Percentiles rank a stretch among this genome's conserved stretches.
These are phyloP conservation scores for Tautogolabrus adspersus DNA, from an alignment of 2,113 vertebrate genomes.

Conservation along the genomic window DNA sequence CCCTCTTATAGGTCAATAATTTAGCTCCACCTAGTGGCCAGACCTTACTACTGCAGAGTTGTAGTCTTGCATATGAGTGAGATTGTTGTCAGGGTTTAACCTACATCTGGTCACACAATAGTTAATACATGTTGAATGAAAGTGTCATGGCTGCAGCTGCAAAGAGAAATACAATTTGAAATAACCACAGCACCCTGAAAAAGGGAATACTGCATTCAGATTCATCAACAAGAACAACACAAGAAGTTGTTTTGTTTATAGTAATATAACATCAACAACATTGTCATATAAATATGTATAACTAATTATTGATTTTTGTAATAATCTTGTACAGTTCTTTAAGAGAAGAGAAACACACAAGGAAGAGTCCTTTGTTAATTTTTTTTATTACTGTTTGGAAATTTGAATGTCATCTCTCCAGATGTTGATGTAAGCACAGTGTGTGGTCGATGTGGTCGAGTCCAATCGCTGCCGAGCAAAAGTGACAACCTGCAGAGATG, in stretches of 20 bases:
- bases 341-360: slow-evolving; percentile 54
- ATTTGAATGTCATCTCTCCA: slow-evolving; percentile 74
- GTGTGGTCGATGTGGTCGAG: slow-evolving; percentile 41
- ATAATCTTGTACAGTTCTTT: slow-evolving; percentile 84
- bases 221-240: slow-evolving; percentile 5
- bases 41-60: slow-evolving; percentile 34
- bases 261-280: slow-evolving; percentile 76
- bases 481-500: slow-evolving; percentile 27
- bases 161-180: slow-evolving; percentile 4
- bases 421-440: slow-evolving; percentile 77
- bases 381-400: slow-evolving; percentile 75
- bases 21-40: slow-evolving; percentile 55
- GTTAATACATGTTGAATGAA: slow-evolving; percentile 9
- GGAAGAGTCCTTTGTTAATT: slow-evolving; percentile 50
- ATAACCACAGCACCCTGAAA: slow-evolving; percentile 39
- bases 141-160: not conserved
- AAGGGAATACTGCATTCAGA: slow-evolving; percentile 80
- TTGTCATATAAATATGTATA: slow-evolving; percentile 83
- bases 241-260: slow-evolving; percentile 74
- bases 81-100: slow-evolving; percentile 20
- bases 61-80: not conserved
- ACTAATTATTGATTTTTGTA: slow-evolving; percentile 81
- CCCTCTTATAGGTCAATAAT: not conserved
- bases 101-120: not conserved
- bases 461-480: slow-evolving; percentile 60